Evolutionary conservation across 53 echinoderm and acorn worm genomes (phyloP), one percentile per base, ranked within the genome.

Genomic region (Hippasteria phrygiana): DNA sequence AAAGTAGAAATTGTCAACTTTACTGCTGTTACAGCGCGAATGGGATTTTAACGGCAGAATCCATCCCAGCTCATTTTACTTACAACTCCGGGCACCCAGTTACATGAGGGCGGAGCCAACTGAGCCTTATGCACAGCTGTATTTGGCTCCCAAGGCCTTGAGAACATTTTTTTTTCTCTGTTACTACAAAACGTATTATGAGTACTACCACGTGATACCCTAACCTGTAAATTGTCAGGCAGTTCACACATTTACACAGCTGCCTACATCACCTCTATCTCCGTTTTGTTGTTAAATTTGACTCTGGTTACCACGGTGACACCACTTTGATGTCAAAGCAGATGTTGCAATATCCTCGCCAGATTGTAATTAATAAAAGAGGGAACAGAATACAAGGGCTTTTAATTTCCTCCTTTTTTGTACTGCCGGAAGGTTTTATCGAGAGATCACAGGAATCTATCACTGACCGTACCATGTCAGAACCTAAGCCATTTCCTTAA

Each of bases 341-440:
- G 43, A 62, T 82, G 82, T 63, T 64, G 63, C 47, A 64, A 43
- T 66, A 31, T 82, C 82, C 82, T 56, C 27, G 7, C 41, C 65
- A 43, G 5, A 42, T 18, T 42, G 10, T 0, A 34, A 8, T 48
- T 48, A 67, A 33, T 24, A 20, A 33, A 67, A 67, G 1, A 67
- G 3, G 1, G n/a, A 42, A 43, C 40, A 27, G 66, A 41, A 64
- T 33, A 66, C 28, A 22, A 14, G 34, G 39, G 42, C 26, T 64
- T 82, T 82, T 82, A 82, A 82, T 82, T 82, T 82, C 82, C 81
- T 41, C 20, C 29, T 2, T 33, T 43, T 64, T 63, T 65, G 65
- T 73, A n/a, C 37, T 16, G 10, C 35, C 36, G 56, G 59, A 77
- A 82, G 47, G 82, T 34, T 76, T 59, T 55, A 55, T 65, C 40